Evolutionary conservation across 2,797 vertebrate species (phyloP).

Genomic region (Acrossocheilus wenchowensis): DNA sequence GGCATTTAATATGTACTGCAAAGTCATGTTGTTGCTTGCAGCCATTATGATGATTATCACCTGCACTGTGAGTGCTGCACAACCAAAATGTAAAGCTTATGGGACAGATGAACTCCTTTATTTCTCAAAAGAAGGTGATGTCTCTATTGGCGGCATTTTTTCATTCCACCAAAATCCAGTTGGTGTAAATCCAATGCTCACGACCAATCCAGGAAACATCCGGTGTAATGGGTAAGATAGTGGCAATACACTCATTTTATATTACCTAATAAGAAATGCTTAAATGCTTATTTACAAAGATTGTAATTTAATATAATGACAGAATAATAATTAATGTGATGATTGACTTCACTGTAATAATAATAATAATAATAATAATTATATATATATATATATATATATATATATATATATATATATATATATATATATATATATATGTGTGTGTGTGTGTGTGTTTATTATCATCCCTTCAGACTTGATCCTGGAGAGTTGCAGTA

Average conservation of each 20-base stretch:
- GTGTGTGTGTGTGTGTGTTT: too few species aligned
- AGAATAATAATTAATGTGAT: not conserved
- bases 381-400: too few species aligned
- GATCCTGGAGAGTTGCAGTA: slow-evolving; percentile 80
- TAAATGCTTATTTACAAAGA: not conserved
- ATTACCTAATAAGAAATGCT: not conserved
- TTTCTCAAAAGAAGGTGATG: slow-evolving; percentile 78
- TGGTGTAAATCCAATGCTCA: slow-evolving; percentile 68
- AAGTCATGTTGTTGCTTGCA: slow-evolving; percentile 68
- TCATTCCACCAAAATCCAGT: slow-evolving; percentile 79
- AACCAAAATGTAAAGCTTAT: slow-evolving; percentile 71
- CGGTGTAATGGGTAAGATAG: slow-evolving; percentile 77
- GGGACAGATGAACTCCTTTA: slow-evolving; percentile 73
- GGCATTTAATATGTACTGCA: slow-evolving; percentile 27
- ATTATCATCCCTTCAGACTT: slow-evolving; percentile 64
- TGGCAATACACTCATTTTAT: not conserved
- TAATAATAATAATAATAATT: too few species aligned
- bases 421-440: too few species aligned
- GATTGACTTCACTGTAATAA: too few species aligned
- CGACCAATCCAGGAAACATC: slow-evolving; percentile 72
- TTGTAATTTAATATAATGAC: not conserved
- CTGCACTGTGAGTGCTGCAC: slow-evolving; percentile 63
- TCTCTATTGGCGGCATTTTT: slow-evolving; percentile 81
- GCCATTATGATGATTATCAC: slow-evolving; percentile 65
- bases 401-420: too few species aligned